A percentile compares a stretch with the other conserved stretches of the same genome.
These are phyloP conservation scores for Drosophila kohkoa DNA, from an alignment of 1,140 invertebrate species.

Conservation along the genomic window DNA sequence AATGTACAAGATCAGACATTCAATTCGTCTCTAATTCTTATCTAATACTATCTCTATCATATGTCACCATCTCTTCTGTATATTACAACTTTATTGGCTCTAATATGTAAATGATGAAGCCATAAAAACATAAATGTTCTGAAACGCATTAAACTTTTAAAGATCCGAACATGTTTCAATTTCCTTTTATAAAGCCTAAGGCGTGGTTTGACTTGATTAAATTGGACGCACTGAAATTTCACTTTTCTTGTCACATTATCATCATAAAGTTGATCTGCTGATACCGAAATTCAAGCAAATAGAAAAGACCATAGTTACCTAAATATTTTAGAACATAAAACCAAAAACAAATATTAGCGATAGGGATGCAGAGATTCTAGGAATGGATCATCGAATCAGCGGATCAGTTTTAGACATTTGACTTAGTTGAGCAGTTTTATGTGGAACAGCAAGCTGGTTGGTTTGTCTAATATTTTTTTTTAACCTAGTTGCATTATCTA, in stretches of 20 bases:
- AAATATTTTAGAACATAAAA: not conserved
- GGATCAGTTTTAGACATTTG: conserved; percentile 5
- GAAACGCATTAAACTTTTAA: conserved; percentile 42
- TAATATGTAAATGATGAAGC: not conserved
- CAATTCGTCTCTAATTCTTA: conserved; percentile 30
- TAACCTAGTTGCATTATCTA: conserved; percentile 46
- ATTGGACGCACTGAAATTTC: conserved; percentile 30
- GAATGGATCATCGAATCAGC: conserved; percentile 5
- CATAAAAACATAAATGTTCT: conserved; percentile 12
- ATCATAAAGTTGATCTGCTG: conserved; percentile 18
- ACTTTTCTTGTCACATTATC: conserved; percentile 20
- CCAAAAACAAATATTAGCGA: not conserved
- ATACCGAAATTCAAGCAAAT: not conserved
- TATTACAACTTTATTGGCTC: conserved; percentile 18
- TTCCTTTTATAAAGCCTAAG: conserved; percentile 52
- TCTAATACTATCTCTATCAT: conserved; percentile 45
- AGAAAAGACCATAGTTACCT: not conserved
- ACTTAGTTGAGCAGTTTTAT: conserved; percentile 8
- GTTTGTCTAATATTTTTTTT: conserved; percentile 30
- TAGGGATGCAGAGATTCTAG: not conserved
- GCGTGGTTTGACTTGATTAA: conserved; percentile 10
- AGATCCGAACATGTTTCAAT: conserved; percentile 83
- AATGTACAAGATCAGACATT: conserved; percentile 35
- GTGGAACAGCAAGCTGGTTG: conserved; percentile 61
- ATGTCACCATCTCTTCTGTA: conserved; percentile 25